Evolutionary conservation across 2,797 vertebrate species (phyloP), one percentile per base, ranked within the genome.

Genomic region (Syngnathus acus): DNA sequence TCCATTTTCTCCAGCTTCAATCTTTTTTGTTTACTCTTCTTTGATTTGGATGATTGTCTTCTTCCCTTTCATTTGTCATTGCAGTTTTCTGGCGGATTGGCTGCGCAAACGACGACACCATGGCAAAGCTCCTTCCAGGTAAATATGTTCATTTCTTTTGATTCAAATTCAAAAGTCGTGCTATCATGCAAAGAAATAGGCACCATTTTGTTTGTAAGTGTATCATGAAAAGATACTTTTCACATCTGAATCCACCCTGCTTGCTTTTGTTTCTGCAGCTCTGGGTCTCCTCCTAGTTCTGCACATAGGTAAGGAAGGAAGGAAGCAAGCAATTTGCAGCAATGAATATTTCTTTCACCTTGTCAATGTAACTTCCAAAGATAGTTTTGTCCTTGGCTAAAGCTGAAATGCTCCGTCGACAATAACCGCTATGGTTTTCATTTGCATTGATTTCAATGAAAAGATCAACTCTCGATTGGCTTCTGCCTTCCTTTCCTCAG

Each of bases 91-190:
- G 43, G 37, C 32, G 23, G 11, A 62, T 4, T 26, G 9, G 14
- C 3, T 14, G 45, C 72, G 23, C 10, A 45, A 32, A 32, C 32
- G 32, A 32, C 32, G 32, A 37, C 63, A 86, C 71, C 16, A 92
- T 92, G 90, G 64, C 66, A 0, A 85, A 75, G 79, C 62, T 90
- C 45, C 60, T 88, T 45, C 69, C 82, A 80, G 91, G 91, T 92
- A 83, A 77, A 72, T 21, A 45, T 3, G 45, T 19, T 5, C 14
- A 43, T 62, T 32, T 32, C 32, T 4, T 32, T 32, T 32, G 32
- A 3, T 4, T 32, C 32, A 3, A 32, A 32, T 32, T 5, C 32
- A 32, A 32, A 32, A 32, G 32, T 32, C 32, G 4, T 32, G 32
- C 32, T 32, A 32, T 32, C 4, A 32, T 32, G 32, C 32, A 32